Evolutionary conservation across 2,888 invertebrate genomes (phyloP).

Genomic region (Argyresthia albistria): DNA sequence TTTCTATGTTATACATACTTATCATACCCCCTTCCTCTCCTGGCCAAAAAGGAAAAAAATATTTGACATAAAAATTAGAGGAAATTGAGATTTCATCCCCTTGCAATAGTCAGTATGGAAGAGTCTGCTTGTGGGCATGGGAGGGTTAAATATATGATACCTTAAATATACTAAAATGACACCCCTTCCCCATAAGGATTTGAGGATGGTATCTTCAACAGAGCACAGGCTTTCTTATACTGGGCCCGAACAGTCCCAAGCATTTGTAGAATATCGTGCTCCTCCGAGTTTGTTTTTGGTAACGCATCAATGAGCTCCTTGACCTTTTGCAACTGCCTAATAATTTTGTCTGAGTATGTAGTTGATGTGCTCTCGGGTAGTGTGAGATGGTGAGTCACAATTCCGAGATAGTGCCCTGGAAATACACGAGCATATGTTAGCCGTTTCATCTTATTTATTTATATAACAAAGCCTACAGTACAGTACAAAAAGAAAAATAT

Average conservation of each 20-base stretch:
- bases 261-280: slow-evolving; percentile 75
- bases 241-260: slow-evolving; percentile 77
- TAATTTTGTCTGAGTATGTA: slow-evolving; percentile 66
- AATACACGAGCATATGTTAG: slow-evolving; percentile 10
- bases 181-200: slow-evolving; percentile 72
- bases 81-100: too few species aligned
- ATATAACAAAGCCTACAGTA: too few species aligned
- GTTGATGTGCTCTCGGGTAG: slow-evolving; percentile 24
- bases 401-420: slow-evolving; percentile 78
- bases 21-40: too few species aligned
- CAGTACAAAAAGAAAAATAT: too few species aligned
- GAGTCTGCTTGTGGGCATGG: too few species aligned
- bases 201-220: slow-evolving; percentile 73
- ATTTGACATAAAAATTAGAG: too few species aligned
- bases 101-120: too few species aligned
- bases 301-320: slow-evolving; percentile 74
- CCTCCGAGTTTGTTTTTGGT: slow-evolving; percentile 76
- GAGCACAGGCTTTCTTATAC: slow-evolving; percentile 78
- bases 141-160: neutral
- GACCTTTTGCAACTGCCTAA: slow-evolving; percentile 67
- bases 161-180: slow-evolving; percentile 61
- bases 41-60: too few species aligned
- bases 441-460: too few species aligned
- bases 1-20: too few species aligned
- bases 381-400: slow-evolving; percentile 63